A percentile compares a stretch with the other conserved stretches of the same genome.
phyloP scores from a whole-genome alignment of 2,888 invertebrate species.

The Dynastes maya region DNA sequence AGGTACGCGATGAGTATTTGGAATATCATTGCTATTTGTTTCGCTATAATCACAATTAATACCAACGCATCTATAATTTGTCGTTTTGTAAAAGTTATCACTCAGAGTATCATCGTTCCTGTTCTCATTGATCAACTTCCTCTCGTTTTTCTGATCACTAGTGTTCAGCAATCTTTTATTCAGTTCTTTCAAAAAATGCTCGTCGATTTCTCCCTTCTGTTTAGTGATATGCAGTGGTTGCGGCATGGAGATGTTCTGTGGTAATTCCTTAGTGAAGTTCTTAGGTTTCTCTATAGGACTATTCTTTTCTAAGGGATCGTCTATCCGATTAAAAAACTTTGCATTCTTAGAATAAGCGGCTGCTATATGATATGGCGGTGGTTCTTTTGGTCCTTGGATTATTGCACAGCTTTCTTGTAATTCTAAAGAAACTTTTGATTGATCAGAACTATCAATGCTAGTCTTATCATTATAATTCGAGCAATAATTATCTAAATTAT shows the following conservation, averaged over 20 bases:
- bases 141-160: conserved; percentile 40
- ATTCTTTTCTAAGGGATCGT: conserved; percentile 48
- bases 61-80: conserved; percentile 33
- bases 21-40: conserved; percentile 47
- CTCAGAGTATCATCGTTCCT: conserved; percentile 27
- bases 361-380: conserved; percentile 89
- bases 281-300: conserved; percentile 58
- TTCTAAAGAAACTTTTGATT: conserved; percentile 64
- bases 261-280: conserved; percentile 60
- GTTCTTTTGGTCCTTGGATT: conserved; percentile 68
- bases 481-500: conserved; percentile 73
- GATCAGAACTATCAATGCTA: conserved; percentile 67
- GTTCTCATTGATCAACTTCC: conserved; percentile 38
- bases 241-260: conserved; percentile 59
- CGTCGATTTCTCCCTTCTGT: conserved; percentile 52
- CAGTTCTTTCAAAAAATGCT: conserved; percentile 51
- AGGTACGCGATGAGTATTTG: conserved; percentile 52
- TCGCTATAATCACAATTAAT: conserved; percentile 44
- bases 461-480: conserved; percentile 72
- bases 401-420: conserved; percentile 58
- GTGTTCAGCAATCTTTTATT: conserved; percentile 46
- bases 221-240: conserved; percentile 56
- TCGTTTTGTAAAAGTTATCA: conserved; percentile 38
- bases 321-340: conserved; percentile 74
- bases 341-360: conserved; percentile 88